phyloP scores from a whole-genome alignment of 2,797 vertebrate genomes.

The Orestias chungarensis region DNA sequence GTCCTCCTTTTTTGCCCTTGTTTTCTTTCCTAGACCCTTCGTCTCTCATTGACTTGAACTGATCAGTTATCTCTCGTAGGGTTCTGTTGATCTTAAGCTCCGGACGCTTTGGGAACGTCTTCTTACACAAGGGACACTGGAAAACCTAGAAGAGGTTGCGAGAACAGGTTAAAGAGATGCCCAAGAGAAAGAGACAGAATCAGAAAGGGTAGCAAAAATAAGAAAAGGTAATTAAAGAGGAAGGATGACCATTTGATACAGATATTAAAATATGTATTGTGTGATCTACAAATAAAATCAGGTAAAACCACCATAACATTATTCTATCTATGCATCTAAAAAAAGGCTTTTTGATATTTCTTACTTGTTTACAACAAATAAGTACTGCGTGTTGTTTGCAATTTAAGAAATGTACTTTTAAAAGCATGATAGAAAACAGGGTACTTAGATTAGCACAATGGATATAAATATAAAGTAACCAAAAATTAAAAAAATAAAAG shows the following conservation, averaged over 20 bases:
- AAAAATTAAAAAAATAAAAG: neutral
- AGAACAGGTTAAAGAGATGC: neutral
- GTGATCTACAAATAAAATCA: neutral
- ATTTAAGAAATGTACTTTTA: neutral
- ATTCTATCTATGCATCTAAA: neutral
- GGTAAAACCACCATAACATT: neutral
- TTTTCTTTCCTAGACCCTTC: conserved; percentile 13
- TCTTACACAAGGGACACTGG: conserved; percentile 82
- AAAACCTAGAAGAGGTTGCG: conserved; percentile 49
- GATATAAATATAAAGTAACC: neutral
- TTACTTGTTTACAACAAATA: neutral
- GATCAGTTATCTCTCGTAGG: conserved; percentile 78
- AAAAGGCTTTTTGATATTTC: neutral
- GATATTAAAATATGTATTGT: neutral
- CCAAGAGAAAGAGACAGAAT: neutral
- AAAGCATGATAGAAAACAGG: neutral
- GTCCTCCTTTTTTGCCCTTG: conserved; percentile 13
- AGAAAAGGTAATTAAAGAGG: neutral
- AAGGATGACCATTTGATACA: neutral
- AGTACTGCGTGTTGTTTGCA: neutral
- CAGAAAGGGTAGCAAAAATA: neutral
- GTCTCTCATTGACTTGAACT: conserved; percentile 69
- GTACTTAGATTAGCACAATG: neutral
- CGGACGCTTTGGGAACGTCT: conserved; percentile 58
- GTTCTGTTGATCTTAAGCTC: conserved; percentile 82